Evolutionary conservation across 2,113 vertebrate species (phyloP), one percentile per base, ranked within the genome.

Genomic region (Rattus rattus): DNA sequence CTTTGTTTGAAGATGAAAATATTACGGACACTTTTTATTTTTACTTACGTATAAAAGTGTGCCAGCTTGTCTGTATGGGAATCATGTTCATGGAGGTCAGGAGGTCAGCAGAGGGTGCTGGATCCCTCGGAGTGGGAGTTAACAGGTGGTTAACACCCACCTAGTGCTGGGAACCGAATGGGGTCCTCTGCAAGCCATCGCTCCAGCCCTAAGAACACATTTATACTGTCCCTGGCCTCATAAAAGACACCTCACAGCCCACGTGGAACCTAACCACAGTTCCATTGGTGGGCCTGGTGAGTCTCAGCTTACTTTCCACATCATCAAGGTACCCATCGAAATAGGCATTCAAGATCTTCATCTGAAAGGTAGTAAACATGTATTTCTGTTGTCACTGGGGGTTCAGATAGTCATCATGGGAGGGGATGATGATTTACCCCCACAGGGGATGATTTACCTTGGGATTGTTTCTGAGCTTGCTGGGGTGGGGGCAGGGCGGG

Each of bases 201-300:
- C 13, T 65, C 39, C 26, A 47, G 39, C n/a, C 22, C 12, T 28
- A 43, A 84, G 81, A 84, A 39, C 70, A 63, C 47, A 77, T 63
- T 83, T 83, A 89, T n/a, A 72, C 36, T 72, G 5, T 20, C 43
- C 3, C n/a, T 22, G 14, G 19, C 20, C 56, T 67, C 26, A 83
- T 7, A 92, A 69, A 8, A 9, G 28, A 47, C 1, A 2, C 52
- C 65, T 72, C 90, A 54, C 19, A 26, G 63, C 28, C 67, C 47
- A 87, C 0, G 1, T 8, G 7, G 39, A 47, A 67, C 76, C 84
- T 14, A 52, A 67, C 69, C 43, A 26, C 67, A 72, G 43, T 87
- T 91, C 39, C 47, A 86, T 89, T 88, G 83, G 49, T 63, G 47
- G 56, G 2, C 69, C 70, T 96, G 77, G 28, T 88, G 77, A 92